Conservation (phyloP, 2,888 invertebrate genomes). For the Cheiracanthium punctorium region DNA sequence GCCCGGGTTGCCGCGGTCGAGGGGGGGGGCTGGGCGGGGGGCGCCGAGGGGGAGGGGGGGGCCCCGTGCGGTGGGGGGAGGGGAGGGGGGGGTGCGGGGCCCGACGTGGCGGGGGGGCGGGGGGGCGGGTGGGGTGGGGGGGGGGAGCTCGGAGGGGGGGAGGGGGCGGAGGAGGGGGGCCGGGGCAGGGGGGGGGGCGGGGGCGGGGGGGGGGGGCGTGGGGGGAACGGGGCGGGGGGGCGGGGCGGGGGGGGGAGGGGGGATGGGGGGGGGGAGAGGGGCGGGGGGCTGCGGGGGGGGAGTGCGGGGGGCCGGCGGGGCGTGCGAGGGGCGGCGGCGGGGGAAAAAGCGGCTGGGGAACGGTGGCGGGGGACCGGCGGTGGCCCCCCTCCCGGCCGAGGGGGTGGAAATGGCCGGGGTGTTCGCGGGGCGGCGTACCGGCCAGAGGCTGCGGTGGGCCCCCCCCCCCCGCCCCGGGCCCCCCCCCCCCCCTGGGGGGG, state of each 20-base stretch:
- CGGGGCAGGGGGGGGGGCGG: neutral
- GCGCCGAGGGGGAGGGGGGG: neutral
- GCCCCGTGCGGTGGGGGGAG: neutral
- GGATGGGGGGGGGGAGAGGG: too few relatives aligned
- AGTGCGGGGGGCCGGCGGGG: neutral
- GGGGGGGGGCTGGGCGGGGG: neutral
- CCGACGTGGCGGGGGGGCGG: neutral
- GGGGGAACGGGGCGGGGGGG: neutral
- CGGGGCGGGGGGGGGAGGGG: neutral
- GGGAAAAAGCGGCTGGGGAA: neutral
- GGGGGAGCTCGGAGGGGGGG: neutral
- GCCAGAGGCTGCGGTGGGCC: neutral
- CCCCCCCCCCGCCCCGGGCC: too few relatives aligned
- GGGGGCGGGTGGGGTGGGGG: neutral
- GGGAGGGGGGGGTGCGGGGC: neutral
- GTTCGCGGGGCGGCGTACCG: neutral
- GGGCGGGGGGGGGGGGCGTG: neutral
- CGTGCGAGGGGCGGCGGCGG: neutral
- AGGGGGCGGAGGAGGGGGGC: neutral
- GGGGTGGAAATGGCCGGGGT: neutral
- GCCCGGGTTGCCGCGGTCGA: neutral
- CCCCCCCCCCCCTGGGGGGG: too few relatives aligned
- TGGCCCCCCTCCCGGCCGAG: neutral
- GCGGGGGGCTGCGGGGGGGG: neutral
- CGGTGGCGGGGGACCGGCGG: neutral